These are phyloP conservation scores for Enhydra lutris DNA, from an alignment of 2,113 vertebrate genomes.

Conservation along the genomic window DNA sequence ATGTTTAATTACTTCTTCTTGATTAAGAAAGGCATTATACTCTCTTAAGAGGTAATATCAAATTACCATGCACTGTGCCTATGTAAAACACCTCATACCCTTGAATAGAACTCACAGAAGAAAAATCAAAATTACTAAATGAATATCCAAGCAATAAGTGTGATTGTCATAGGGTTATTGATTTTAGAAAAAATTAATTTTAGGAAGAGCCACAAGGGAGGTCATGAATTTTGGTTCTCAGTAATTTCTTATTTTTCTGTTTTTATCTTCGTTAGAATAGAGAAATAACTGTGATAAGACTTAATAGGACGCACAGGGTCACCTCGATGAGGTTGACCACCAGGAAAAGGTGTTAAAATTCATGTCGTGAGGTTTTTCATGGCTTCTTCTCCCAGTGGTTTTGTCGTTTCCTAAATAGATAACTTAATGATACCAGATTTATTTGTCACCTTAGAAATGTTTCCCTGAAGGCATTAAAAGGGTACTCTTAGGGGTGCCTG, in stretches of 20 bases:
- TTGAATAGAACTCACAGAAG: not conserved
- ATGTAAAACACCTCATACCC: not conserved
- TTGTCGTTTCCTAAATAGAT: not conserved
- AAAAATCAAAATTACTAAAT: not conserved
- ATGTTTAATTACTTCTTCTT: not conserved
- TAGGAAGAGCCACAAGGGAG: not conserved
- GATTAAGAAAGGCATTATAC: not conserved
- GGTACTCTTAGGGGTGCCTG: not conserved
- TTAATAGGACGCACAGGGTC: not conserved
- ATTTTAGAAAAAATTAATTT: conserved; percentile 1
- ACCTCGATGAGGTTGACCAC: not conserved
- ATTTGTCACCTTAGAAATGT: not conserved
- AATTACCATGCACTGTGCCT: not conserved
- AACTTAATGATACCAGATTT: not conserved
- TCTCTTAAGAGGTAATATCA: not conserved
- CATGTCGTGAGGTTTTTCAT: not conserved
- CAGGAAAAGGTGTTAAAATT: not conserved
- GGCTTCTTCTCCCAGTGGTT: not conserved
- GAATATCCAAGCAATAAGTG: not conserved
- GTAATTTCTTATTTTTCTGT: not conserved
- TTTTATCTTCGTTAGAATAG: not conserved
- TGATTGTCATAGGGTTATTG: not conserved
- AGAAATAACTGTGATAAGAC: not conserved
- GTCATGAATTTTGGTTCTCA: not conserved
- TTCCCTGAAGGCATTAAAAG: not conserved